Evolutionary conservation across 2,113 vertebrate species (phyloP), one percentile per base, ranked within the genome.

Genomic region (Bubo scandiacus): DNA sequence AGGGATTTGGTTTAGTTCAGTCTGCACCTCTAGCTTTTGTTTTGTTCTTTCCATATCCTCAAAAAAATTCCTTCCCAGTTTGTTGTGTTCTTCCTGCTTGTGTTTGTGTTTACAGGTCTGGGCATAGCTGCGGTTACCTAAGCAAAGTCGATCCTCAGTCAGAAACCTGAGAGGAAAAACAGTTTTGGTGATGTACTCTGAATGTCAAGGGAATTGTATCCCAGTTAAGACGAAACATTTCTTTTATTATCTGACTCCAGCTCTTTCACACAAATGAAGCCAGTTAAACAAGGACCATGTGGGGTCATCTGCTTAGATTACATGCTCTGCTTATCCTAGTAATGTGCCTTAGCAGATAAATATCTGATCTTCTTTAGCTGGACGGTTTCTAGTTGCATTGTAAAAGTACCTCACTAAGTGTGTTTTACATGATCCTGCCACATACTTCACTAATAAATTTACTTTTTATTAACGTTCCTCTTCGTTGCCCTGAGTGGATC

Each of bases 241-340:
- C 84, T 93, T 74, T 83, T 34, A 86, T 61, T 88, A 13, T 71
- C 58, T 75, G 58, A 75, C 78, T 89, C 70, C 2, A 5, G 32
- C 0, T 1, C 78, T 85, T 93, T 93, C 73, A 85, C 70, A 80
- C 21, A 85, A 84, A 75, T 74, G 52, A 26, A 85, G 38, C 29
- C 9, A 1, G 58, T 74, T 72, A 86, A 95, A 70, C 70, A 77
- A 87, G 86, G 54, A 85, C 70, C 0, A 0, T 57, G 61, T 84
- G 54, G 54, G 86, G 73, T 94, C 81, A 92, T 82, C 77, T 91
- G 38, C 92, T 95, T 85, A 77, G 45, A 70, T 94, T 94, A 94
- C 94, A 68, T 49, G 58, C 86, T 92, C 92, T 95, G 36, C 10
- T 94, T 91, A 87, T 83, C 42, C 62, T 65, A 43, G 77, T 87